A percentile compares a stretch with the other conserved stretches of the same genome.
phyloP scores from a whole-genome alignment of 2,797 vertebrate genomes.

The Numenius phaeopus region DNA sequence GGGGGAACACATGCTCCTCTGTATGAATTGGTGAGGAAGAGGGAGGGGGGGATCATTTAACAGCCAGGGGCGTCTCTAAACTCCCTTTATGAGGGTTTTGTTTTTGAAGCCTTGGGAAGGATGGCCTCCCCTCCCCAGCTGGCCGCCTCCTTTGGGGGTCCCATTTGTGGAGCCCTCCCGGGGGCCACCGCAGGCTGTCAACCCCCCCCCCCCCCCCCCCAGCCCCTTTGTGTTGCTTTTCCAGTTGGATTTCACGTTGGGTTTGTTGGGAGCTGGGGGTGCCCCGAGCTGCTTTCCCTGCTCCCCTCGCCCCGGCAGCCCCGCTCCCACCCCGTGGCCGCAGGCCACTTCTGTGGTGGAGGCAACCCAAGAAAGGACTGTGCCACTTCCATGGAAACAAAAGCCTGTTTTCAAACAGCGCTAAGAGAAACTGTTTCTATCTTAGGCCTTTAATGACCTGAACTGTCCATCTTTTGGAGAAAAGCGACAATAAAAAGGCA shows the following conservation, averaged over 20 bases:
- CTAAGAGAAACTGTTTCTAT: slow-evolving; percentile 75
- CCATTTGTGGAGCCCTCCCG: not conserved
- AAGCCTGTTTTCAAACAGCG: slow-evolving; percentile 81
- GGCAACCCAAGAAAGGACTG: slow-evolving; percentile 66
- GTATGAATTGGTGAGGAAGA: not conserved
- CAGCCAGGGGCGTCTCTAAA: not conserved
- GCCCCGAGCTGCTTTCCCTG: not conserved
- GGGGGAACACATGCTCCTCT: not conserved
- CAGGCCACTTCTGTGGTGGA: slow-evolving; percentile 65
- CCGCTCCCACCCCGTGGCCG: not conserved
- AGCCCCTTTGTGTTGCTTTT: slow-evolving; percentile 81
- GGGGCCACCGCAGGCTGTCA: slow-evolving; percentile 55
- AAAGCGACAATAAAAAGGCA: not conserved
- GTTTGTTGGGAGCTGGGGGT: slow-evolving; percentile 70
- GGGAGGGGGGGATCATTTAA: not conserved
- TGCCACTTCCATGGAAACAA: slow-evolving; percentile 80
- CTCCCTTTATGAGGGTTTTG: not conserved
- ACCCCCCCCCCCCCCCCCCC: slow-evolving; percentile 50
- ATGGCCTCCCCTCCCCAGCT: not conserved
- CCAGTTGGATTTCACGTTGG: slow-evolving; percentile 86
- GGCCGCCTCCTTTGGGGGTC: not conserved
- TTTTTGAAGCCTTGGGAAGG: not conserved
- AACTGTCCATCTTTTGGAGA: slow-evolving; percentile 57
- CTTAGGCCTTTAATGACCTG: slow-evolving; percentile 77
- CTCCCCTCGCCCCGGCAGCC: not conserved